Evolutionary conservation across 2,113 vertebrate genomes (phyloP).

Genomic region (Ursus arctos): DNA sequence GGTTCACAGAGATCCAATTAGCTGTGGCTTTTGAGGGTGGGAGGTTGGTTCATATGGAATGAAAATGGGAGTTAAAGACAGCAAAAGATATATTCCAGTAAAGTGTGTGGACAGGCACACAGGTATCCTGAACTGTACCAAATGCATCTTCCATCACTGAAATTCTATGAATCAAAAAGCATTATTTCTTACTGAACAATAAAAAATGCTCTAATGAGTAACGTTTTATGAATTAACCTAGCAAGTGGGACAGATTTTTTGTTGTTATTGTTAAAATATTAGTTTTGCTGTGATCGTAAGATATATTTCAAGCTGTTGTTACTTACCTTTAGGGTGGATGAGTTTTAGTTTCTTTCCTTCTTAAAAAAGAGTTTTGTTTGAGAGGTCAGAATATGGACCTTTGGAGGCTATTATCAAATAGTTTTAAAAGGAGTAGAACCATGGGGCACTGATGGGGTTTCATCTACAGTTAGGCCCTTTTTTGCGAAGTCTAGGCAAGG

Average conservation of each 20-base stretch:
- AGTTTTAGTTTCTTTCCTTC: background rate
- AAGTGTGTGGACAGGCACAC: background rate
- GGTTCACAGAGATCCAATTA: background rate
- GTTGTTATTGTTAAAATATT: slow-evolving; percentile 38
- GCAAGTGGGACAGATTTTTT: background rate
- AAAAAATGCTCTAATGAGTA: background rate
- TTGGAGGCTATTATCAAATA: background rate
- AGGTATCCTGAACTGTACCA: background rate
- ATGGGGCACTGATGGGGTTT: background rate
- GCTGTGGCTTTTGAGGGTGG: background rate
- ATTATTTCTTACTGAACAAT: slow-evolving; percentile 3
- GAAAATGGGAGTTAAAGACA: background rate
- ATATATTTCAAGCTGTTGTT: background rate
- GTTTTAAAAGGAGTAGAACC: background rate
- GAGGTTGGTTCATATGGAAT: background rate
- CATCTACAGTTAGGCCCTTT: background rate
- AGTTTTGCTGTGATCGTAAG: background rate
- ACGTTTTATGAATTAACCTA: background rate
- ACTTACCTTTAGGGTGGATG: background rate
- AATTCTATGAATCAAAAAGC: background rate
- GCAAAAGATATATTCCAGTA: background rate
- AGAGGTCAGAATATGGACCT: background rate
- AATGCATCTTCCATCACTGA: background rate
- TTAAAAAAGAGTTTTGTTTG: background rate
- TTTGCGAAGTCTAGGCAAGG: background rate